These are phyloP conservation scores for Microplitis deprimator DNA, from an alignment of 2,888 invertebrate genomes.

Conservation along the genomic window DNA sequence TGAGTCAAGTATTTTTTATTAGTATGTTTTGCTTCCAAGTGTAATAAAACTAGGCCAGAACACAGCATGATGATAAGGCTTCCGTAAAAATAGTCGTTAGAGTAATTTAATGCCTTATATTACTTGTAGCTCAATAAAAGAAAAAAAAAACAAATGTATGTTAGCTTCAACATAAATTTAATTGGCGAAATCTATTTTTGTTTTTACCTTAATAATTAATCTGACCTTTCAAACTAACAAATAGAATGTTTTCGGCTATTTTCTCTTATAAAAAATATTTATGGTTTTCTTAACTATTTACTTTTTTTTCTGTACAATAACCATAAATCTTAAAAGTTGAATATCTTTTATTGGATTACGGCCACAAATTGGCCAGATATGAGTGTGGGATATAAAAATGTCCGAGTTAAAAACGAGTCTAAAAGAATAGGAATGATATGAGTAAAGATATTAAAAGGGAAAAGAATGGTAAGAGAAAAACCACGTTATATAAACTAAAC, in stretches of 20 bases:
- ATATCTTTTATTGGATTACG: background rate
- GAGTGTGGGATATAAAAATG: background rate
- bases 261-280: no score
- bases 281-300: no score
- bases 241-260: no score
- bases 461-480: background rate
- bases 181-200: background rate
- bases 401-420: background rate
- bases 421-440: background rate
- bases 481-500: background rate
- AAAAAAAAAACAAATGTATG: background rate
- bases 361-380: background rate
- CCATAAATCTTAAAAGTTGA: background rate
- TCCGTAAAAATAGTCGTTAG: background rate
- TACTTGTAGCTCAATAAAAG: background rate
- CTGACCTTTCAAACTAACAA: background rate
- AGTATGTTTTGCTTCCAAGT: background rate
- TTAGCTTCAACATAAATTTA: background rate
- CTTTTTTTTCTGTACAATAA: background rate
- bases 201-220: background rate
- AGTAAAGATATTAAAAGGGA: background rate
- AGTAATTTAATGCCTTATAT: constrained; percentile 1
- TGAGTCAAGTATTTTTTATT: background rate
- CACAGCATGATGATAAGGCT: background rate
- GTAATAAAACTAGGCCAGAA: background rate